Conservation (phyloP, 2,113 vertebrate genomes). For the Spheniscus mendiculus region DNA sequence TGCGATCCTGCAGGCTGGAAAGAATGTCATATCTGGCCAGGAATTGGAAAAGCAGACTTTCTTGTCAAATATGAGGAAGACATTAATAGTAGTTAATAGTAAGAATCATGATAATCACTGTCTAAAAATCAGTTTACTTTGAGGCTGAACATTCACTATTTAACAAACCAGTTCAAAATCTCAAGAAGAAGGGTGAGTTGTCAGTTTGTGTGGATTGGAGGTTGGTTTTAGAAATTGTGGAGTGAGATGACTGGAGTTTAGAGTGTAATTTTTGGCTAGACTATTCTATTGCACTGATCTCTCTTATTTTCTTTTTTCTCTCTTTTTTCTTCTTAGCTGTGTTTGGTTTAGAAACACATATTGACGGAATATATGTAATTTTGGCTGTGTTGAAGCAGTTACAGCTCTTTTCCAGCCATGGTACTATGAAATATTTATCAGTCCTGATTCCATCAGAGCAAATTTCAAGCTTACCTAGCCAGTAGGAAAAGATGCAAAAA, state of each 20-base stretch:
- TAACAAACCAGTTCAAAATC: background rate
- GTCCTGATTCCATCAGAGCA: background rate
- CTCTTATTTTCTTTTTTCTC: too few species aligned
- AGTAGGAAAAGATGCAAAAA: background rate
- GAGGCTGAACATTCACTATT: background rate
- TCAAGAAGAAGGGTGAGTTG: background rate
- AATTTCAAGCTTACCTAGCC: background rate
- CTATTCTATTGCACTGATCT: background rate
- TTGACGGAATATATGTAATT: background rate
- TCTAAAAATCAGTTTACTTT: background rate
- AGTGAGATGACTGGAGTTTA: background rate
- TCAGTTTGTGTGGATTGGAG: background rate
- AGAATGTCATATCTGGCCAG: background rate
- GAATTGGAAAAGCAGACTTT: background rate
- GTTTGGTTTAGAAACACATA: background rate
- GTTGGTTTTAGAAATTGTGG: background rate
- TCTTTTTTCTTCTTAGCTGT: background rate
- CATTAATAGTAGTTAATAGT: background rate
- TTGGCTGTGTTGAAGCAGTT: background rate
- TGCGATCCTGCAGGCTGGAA: background rate
- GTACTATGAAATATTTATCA: conserved; percentile 6
- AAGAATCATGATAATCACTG: background rate
- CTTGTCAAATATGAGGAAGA: background rate
- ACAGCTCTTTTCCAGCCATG: background rate
- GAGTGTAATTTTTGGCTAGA: background rate